These are phyloP conservation scores for Lutraria rhynchaena DNA, from an alignment of 1,140 invertebrate genomes.

Conservation along the genomic window DNA sequence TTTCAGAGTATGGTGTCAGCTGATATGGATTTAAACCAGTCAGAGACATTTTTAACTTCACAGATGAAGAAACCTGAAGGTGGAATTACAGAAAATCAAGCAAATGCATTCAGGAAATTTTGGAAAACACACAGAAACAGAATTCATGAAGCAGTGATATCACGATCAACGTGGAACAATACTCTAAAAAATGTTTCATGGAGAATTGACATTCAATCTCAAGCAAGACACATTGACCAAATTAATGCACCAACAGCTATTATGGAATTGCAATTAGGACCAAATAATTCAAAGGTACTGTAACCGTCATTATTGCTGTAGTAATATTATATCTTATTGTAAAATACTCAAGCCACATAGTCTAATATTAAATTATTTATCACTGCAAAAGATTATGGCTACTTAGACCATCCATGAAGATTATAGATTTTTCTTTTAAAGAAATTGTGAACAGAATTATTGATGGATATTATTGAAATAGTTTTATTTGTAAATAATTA, in stretches of 20 bases:
- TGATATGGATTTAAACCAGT: constrained; percentile 80
- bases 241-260: constrained; percentile 80
- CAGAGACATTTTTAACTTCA: constrained; percentile 79
- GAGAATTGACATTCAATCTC: constrained; percentile 80
- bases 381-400: too few relatives aligned
- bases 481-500: too few relatives aligned
- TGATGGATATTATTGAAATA: too few relatives aligned
- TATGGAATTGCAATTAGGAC: constrained; percentile 77
- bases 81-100: constrained; percentile 77
- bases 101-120: constrained; percentile 77
- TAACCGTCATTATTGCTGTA: constrained; percentile 2
- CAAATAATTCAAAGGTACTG: constrained; percentile 62
- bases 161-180: constrained; percentile 78
- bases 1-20: constrained; percentile 80
- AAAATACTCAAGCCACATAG: too few relatives aligned
- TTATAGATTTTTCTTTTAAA: too few relatives aligned
- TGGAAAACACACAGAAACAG: constrained; percentile 80
- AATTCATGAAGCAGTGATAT: constrained; percentile 79
- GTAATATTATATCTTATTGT: too few relatives aligned
- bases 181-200: constrained; percentile 77
- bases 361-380: too few relatives aligned
- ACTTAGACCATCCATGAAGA: too few relatives aligned
- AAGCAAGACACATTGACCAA: constrained; percentile 75
- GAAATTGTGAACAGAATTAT: too few relatives aligned
- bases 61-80: constrained; percentile 78